Evolutionary conservation across 2,888 invertebrate genomes (phyloP).

Genomic region (Biston stratarius): DNA sequence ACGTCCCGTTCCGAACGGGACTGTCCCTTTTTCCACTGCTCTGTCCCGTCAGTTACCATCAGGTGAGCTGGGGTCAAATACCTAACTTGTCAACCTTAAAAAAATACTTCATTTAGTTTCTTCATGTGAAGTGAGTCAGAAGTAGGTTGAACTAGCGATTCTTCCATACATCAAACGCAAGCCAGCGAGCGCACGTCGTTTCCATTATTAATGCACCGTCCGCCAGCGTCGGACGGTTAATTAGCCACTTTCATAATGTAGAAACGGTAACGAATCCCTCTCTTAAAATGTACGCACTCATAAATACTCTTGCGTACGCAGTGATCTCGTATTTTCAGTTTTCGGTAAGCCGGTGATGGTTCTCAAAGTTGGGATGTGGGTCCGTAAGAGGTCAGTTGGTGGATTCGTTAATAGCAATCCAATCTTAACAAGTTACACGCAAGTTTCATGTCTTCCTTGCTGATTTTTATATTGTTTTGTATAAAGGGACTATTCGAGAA

Average conservation of each 20-base stretch:
- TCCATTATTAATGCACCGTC: slow-evolving; percentile 42
- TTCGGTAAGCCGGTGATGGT: slow-evolving; percentile 67
- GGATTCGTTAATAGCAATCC: neutral
- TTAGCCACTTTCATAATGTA: slow-evolving; percentile 84
- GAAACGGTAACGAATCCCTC: slow-evolving; percentile 77
- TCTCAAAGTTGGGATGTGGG: slow-evolving; percentile 19
- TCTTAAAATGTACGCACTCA: slow-evolving; percentile 76
- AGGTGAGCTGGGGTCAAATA: too few relatives aligned
- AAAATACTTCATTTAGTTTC: neutral
- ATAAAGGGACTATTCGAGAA: too few relatives aligned
- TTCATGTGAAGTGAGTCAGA: neutral
- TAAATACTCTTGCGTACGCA: slow-evolving; percentile 71
- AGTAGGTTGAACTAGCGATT: slow-evolving; percentile 29
- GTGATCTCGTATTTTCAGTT: slow-evolving; percentile 83
- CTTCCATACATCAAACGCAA: slow-evolving; percentile 32
- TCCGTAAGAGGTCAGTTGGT: neutral
- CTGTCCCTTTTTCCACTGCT: too few relatives aligned
- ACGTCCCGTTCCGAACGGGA: too few relatives aligned
- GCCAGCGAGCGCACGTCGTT: slow-evolving; percentile 31
- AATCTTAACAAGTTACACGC: too few relatives aligned
- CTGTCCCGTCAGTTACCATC: too few relatives aligned
- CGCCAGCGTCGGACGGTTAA: slow-evolving; percentile 69
- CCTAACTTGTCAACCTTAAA: too few relatives aligned
- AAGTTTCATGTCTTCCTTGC: too few relatives aligned
- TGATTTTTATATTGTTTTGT: too few relatives aligned